Evolutionary conservation across 2,888 invertebrate species (phyloP).

Genomic region (Homarus gammarus): DNA sequence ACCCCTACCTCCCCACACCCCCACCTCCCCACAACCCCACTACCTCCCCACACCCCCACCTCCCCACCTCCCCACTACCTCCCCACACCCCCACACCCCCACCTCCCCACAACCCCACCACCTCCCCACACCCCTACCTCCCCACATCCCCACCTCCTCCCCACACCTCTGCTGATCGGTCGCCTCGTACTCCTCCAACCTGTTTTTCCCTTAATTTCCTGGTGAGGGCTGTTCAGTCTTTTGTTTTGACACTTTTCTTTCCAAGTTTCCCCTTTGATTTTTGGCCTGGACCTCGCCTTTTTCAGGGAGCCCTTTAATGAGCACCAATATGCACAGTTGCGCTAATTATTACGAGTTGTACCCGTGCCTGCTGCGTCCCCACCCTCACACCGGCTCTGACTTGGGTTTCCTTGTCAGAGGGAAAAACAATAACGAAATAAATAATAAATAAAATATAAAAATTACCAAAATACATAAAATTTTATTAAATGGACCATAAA

Average conservation of each 20-base stretch:
- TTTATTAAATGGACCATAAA: no score
- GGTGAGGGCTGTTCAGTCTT: slow-evolving; percentile 48
- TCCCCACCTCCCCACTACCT: no score
- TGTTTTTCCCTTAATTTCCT: slow-evolving; percentile 51
- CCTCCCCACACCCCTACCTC: no score
- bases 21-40: no score
- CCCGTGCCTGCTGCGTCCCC: neutral
- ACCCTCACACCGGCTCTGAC: neutral
- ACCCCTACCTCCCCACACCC: no score
- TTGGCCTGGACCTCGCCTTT: slow-evolving; percentile 13
- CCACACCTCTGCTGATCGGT: neutral
- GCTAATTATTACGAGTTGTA: slow-evolving; percentile 48
- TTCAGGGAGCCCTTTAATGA: slow-evolving; percentile 29
- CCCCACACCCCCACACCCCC: no score
- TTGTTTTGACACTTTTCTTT: slow-evolving; percentile 62
- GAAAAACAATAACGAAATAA: neutral
- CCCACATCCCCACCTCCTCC: neutral
- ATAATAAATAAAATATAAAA: neutral
- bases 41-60: no score
- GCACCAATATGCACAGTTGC: slow-evolving; percentile 62
- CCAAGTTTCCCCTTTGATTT: slow-evolving; percentile 28
- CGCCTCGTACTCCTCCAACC: neutral
- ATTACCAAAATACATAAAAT: neutral
- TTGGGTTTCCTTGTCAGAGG: neutral
- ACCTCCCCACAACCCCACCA: no score